Evolutionary conservation across 2,113 vertebrate genomes (phyloP).

Genomic region (Hippolais icterina): DNA sequence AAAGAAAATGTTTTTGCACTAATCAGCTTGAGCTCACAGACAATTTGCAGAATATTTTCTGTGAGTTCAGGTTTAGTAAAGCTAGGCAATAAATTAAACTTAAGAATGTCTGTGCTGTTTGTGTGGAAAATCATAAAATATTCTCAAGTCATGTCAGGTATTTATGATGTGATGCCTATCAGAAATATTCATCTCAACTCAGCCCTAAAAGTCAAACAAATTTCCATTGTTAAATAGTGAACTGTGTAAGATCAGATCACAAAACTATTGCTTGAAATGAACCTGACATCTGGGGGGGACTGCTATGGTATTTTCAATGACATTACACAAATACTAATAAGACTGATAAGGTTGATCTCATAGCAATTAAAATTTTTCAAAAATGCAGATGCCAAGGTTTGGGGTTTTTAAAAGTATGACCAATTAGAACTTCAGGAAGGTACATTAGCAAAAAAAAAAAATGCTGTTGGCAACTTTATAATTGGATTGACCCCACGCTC

Average conservation of each 20-base stretch:
- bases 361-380: neutral
- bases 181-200: slow-evolving; percentile 49
- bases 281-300: slow-evolving; percentile 34
- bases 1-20: neutral
- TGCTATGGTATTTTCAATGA: slow-evolving; percentile 3
- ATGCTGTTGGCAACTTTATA: neutral
- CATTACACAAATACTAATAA: neutral
- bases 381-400: slow-evolving; percentile 20
- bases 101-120: neutral
- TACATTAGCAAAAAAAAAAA: neutral
- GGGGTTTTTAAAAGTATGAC: neutral
- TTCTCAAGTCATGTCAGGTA: slow-evolving; percentile 63
- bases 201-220: slow-evolving; percentile 29
- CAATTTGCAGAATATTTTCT: neutral
- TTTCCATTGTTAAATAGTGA: slow-evolving; percentile 56
- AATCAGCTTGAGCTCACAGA: neutral
- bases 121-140: slow-evolving; percentile 38
- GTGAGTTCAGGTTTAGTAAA: neutral
- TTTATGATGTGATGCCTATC: slow-evolving; percentile 56
- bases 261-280: slow-evolving; percentile 54
- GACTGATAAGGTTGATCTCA: slow-evolving; percentile 1
- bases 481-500: slow-evolving; percentile 26
- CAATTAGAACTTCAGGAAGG: neutral
- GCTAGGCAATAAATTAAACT: neutral
- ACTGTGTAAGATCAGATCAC: slow-evolving; percentile 21